Base-by-base conservation (phyloP, 2,797 vertebrate species). In the Myotis daubentonii region DNA sequence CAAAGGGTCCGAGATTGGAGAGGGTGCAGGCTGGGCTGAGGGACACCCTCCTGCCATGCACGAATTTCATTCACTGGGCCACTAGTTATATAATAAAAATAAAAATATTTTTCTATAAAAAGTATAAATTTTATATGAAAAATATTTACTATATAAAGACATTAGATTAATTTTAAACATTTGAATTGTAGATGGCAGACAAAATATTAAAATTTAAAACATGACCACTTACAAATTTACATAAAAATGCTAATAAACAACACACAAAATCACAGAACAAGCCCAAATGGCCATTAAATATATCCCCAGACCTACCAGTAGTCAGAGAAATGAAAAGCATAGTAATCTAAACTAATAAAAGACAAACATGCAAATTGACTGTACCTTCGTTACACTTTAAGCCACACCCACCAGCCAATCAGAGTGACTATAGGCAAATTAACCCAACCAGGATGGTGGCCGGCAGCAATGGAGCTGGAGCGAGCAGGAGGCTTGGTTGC, bases 181-280 rank as follows among this genome's bases (percentile, higher is more conserved):
- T 79, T 93, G 22, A 87, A 53, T 92, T 87, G 2, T 38, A 74
- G 3, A 44, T 79, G 30, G 22, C 6, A 71, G n/a, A 57, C 28
- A 78, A 80, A 78, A 47, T 68, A 38, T 28, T 80, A 93, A 33
- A 38, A 72, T 72, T 80, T 66, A 83, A 96, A 51, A 84, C 1
- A 36, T 28, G 15, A 62, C 28, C 8, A 83, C 16, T 78, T 89
- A 36, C 0, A 71, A 75, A 75, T 83, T 75, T 33, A 80, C 19
- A 75, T 87, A 44, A 49, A 94, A 92, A 80, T 70, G 3, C 49
- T 68, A 74, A 55, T 80, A 13, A 93, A 47, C 2, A 87, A 22
- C 23, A 90, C 57, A 12, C 51, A 89, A 80, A 94, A 84, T 74
- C 57, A 80, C 11, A 84, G 81, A 57, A 2, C 30, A 89, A 89